Base-by-base conservation (phyloP, 2,888 invertebrate species). In the Tetranychus piercei region DNA sequence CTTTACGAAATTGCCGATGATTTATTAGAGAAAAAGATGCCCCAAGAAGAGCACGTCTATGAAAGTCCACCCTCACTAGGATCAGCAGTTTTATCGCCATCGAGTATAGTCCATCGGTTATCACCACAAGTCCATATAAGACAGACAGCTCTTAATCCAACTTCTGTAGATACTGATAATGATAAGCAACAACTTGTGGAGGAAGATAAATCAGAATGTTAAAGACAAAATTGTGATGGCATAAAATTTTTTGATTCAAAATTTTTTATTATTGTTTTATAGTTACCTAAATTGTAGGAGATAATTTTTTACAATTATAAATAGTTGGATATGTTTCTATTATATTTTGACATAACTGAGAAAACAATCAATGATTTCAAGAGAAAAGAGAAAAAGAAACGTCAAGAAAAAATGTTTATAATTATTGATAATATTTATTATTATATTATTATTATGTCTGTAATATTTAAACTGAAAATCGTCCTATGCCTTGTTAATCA, bases 181-280 rank as follows among this genome's bases (percentile, higher is more conserved):
- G 94, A 94, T 84, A 94, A 94, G 72, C 91, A 91, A 83, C 88
- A 89, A 82, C 87, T 94, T 79, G 93, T 94, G 79, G 89, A 89
- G 83, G 93, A 93, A 85, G 82, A 82, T 76, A 92, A 92, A 85
- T 80, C 80, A 22, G 81, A 81, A 45, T 77, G 77, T 45, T 76
- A 64, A 76, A 9, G 15, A 55, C 11, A 55, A 55, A 55, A 55
- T 55, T 55, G 55, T 55, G 55, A 55, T 55, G 55, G 15, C 15
- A 55, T 55, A 55, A 15, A 15, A 55, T 55, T 55, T 55, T 55
- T 55, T 55, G 15, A 55, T 55, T 15, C 15, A 15, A 55, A 9
- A 55, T 15, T 55, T 55, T 15, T 55, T 55, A 55, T 55, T 55
- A 55, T 55, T 55, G 34, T 34, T 34, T 34, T 34, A 34, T 34